A percentile compares a stretch with the other conserved stretches of the same genome.
Evolutionary conservation across 2,888 invertebrate genomes (phyloP).

Genomic region (Megastigmus dorsalis): DNA sequence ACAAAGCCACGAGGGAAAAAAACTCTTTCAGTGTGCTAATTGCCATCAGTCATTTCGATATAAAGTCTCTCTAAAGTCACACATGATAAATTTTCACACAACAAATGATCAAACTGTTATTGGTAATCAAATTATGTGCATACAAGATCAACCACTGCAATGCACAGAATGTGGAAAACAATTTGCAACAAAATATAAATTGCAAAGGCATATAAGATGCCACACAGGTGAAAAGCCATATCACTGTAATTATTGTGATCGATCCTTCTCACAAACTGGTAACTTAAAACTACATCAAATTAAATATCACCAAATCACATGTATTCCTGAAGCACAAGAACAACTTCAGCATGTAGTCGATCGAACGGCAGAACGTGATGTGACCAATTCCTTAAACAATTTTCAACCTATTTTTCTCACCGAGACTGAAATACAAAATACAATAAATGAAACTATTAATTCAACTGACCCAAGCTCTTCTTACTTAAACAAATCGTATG

Average conservation of each 20-base stretch:
- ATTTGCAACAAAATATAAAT: constrained; percentile 70
- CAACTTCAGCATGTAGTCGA: constrained; percentile 54
- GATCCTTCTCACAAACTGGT: constrained; percentile 70
- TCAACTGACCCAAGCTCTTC: constrained; percentile 64
- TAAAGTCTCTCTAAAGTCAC: constrained; percentile 69
- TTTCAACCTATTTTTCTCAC: constrained; percentile 67
- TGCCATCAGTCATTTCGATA: constrained; percentile 70
- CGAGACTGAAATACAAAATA: constrained; percentile 70
- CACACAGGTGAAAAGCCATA: constrained; percentile 70
- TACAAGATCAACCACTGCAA: constrained; percentile 56
- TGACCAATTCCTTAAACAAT: constrained; percentile 58
- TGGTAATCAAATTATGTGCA: constrained; percentile 46
- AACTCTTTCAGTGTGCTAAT: constrained; percentile 67
- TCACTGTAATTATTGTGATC: constrained; percentile 67
- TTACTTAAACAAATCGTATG: constrained; percentile 66
- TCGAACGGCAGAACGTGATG: constrained; percentile 46
- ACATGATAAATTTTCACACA: constrained; percentile 69
- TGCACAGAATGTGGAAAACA: constrained; percentile 70
- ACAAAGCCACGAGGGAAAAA: constrained; percentile 68
- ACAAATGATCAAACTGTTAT: constrained; percentile 57
- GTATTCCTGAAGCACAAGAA: constrained; percentile 56
- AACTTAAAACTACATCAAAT: constrained; percentile 69
- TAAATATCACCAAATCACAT: constrained; percentile 65
- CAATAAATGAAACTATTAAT: constrained; percentile 70
- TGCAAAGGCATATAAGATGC: constrained; percentile 66